phyloP scores from a whole-genome alignment of 2,888 invertebrate species.

The Uropetala carovei region DNA sequence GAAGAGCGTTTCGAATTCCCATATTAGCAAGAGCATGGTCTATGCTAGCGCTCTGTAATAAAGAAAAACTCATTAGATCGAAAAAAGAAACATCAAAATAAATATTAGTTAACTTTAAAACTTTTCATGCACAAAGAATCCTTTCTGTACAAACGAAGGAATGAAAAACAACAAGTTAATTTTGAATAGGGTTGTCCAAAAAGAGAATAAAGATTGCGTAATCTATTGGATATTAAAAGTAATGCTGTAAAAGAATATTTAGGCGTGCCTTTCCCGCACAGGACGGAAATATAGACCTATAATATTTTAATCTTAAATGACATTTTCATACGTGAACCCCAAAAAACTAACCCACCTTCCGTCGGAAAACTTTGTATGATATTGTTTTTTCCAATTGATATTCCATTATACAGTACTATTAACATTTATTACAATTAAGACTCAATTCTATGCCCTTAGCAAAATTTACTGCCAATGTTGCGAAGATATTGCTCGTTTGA shows the following conservation, averaged over 20 bases:
- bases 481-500: not conserved
- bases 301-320: too few species aligned
- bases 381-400: constrained; percentile 1
- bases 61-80: constrained; percentile 65
- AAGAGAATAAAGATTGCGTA: too few species aligned
- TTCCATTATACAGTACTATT: not conserved
- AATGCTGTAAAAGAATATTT: too few species aligned
- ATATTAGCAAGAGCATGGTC: constrained; percentile 75
- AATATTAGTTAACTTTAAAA: too few species aligned
- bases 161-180: too few species aligned
- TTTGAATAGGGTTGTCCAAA: too few species aligned
- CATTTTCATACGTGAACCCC: not conserved
- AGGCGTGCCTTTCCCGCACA: too few species aligned
- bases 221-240: too few species aligned
- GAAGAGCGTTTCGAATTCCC: constrained; percentile 78
- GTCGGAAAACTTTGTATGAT: not conserved
- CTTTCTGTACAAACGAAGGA: too few species aligned
- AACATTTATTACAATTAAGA: constrained; percentile 7
- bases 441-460: not conserved
- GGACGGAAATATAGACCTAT: too few species aligned
- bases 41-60: constrained; percentile 80
- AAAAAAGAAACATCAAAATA: not conserved
- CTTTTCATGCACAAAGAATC: too few species aligned
- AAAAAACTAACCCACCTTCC: constrained; percentile 12
- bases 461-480: not conserved